Conservation (phyloP, 2,113 vertebrate genomes). For the Sminthopsis crassicaudata region DNA sequence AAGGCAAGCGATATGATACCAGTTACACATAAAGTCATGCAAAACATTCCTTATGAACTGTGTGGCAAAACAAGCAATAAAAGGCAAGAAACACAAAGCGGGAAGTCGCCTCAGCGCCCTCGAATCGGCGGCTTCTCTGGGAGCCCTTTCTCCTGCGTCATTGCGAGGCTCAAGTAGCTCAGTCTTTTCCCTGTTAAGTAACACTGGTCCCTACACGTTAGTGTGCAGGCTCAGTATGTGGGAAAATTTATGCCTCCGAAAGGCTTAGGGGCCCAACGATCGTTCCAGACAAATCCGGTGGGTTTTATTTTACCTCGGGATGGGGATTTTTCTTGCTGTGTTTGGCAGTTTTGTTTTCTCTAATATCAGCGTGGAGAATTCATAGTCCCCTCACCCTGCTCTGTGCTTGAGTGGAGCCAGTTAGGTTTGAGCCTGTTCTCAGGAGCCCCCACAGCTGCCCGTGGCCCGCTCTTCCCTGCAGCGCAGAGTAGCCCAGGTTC, state of each 20-base stretch:
- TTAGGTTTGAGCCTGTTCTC: background rate
- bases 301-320: background rate
- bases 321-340: background rate
- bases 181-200: background rate
- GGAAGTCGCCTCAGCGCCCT: background rate
- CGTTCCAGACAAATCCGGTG: background rate
- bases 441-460: background rate
- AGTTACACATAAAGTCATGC: background rate
- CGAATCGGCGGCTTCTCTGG: no score
- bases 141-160: background rate
- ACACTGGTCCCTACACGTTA: background rate
- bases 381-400: constrained; percentile 8
- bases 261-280: background rate
- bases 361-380: no score
- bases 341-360: constrained; percentile 21
- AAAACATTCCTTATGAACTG: background rate
- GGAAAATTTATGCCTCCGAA: background rate
- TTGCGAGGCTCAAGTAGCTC: background rate
- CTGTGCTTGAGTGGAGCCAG: background rate
- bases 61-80: background rate
- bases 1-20: no score
- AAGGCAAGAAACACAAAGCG: background rate
- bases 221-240: background rate
- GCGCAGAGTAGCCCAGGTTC: no score
- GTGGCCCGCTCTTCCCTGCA: background rate